These are phyloP conservation scores for Tachystola acroxantha DNA, from an alignment of 2,888 invertebrate species.

Conservation along the genomic window DNA sequence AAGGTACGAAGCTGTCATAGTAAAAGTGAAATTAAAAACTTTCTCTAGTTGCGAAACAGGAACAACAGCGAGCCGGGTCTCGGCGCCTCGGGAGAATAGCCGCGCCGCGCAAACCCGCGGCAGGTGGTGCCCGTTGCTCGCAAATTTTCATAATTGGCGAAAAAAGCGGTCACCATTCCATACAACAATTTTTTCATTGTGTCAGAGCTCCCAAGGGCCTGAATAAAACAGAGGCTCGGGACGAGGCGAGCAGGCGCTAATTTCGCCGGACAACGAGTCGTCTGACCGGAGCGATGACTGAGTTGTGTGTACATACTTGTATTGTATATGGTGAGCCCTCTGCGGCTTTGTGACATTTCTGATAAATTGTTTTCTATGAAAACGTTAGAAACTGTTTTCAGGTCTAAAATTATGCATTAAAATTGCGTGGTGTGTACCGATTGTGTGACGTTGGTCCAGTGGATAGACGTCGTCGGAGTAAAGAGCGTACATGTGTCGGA, in stretches of 20 bases:
- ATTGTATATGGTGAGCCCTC: conserved; percentile 7
- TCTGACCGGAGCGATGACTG: conserved; percentile 40
- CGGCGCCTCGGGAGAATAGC: conserved; percentile 36
- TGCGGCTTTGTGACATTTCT: conserved; percentile 24
- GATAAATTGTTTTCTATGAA: conserved; percentile 28
- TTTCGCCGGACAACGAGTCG: conserved; percentile 53
- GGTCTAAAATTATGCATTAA: conserved; percentile 11
- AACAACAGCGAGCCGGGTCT: conserved; percentile 30
- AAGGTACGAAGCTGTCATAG: conserved; percentile 20
- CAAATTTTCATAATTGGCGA: conserved; percentile 61
- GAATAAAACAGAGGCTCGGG: conserved; percentile 65
- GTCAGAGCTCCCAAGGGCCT: conserved; percentile 57
- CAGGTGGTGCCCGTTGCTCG: conserved; percentile 53
- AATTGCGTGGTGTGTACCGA: conserved; percentile 13
- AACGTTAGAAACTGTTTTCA: conserved; percentile 14
- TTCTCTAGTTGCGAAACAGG: conserved; percentile 39
- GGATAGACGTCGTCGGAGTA: conserved; percentile 31
- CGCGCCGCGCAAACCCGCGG: conserved; percentile 26
- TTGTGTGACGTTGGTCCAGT: conserved; percentile 25
- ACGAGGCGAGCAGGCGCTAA: conserved; percentile 51
- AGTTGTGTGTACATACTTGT: conserved; percentile 26
- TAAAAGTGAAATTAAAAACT: conserved; percentile 53
- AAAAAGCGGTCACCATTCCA: conserved; percentile 49
- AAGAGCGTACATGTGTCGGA: conserved; percentile 36
- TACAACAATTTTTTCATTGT: conserved; percentile 65